phyloP scores from a whole-genome alignment of 2,888 invertebrate species.

The Ormyrus labotus region DNA sequence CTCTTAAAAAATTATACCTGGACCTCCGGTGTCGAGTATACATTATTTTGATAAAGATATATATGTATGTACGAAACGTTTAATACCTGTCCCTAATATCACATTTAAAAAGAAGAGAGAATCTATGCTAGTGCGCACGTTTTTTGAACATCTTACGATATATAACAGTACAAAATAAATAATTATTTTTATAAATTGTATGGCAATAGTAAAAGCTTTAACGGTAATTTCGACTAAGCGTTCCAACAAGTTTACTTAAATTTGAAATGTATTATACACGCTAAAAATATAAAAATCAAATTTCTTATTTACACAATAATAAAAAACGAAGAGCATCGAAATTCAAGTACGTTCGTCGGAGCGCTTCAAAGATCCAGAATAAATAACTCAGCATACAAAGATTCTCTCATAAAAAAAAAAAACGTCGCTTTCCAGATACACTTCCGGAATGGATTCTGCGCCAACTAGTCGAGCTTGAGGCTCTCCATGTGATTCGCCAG shows the following conservation, averaged over 20 bases:
- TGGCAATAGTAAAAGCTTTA: neutral
- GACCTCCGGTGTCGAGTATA: conserved; percentile 12
- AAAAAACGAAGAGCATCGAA: too few species aligned
- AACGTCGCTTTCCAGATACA: neutral
- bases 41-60: conserved; percentile 19
- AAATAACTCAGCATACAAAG: too few species aligned
- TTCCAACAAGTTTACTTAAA: too few species aligned
- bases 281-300: too few species aligned
- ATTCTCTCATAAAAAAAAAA: neutral
- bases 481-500: conserved; percentile 62
- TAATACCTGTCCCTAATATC: conserved; percentile 50
- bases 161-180: neutral
- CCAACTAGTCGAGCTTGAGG: conserved; percentile 52
- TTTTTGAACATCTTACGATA: neutral
- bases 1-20: conserved; percentile 16
- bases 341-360: too few species aligned
- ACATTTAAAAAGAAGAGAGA: conserved; percentile 34
- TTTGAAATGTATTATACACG: too few species aligned
- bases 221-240: too few species aligned
- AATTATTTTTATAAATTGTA: neutral
- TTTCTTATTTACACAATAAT: too few species aligned
- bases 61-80: conserved; percentile 26
- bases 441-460: neutral
- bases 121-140: conserved; percentile 16
- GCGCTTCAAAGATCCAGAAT: too few species aligned